Percentiles rank a stretch among this genome's conserved stretches.
These are phyloP conservation scores for Bruchidius siliquastri DNA, from an alignment of 2,888 invertebrate genomes.

Conservation along the genomic window DNA sequence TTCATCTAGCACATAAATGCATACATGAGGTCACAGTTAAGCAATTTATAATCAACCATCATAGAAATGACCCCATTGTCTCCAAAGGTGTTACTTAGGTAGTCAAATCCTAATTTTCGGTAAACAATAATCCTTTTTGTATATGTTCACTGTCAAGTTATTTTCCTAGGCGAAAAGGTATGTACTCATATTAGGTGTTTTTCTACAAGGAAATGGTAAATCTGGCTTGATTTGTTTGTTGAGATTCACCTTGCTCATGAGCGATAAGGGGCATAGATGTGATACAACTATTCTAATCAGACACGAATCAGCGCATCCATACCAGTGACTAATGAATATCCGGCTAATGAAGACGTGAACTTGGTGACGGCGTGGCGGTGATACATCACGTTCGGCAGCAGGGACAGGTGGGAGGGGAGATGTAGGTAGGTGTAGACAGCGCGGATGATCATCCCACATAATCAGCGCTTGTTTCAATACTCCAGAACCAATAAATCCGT, in stretches of 20 bases:
- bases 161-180: too few relatives aligned
- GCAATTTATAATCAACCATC: too few relatives aligned
- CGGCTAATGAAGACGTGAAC: neutral
- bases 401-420: neutral
- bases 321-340: neutral
- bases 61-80: too few relatives aligned
- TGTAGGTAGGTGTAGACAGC: neutral
- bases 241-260: neutral
- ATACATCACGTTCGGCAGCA: neutral
- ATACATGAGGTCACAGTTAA: too few relatives aligned
- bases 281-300: neutral
- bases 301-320: neutral
- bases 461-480: neutral
- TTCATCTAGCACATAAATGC: too few relatives aligned
- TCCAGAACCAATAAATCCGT: conserved; percentile 15
- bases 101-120: too few relatives aligned
- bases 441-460: conserved; percentile 5
- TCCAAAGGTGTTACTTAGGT: too few relatives aligned
- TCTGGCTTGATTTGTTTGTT: too few relatives aligned
- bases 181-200: too few relatives aligned
- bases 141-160: too few relatives aligned
- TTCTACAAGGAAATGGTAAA: too few relatives aligned
- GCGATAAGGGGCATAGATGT: neutral
- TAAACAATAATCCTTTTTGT: too few relatives aligned
- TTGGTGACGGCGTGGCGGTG: neutral